phyloP scores from a whole-genome alignment of 2,888 invertebrate species.

The Drosophila leonis region DNA sequence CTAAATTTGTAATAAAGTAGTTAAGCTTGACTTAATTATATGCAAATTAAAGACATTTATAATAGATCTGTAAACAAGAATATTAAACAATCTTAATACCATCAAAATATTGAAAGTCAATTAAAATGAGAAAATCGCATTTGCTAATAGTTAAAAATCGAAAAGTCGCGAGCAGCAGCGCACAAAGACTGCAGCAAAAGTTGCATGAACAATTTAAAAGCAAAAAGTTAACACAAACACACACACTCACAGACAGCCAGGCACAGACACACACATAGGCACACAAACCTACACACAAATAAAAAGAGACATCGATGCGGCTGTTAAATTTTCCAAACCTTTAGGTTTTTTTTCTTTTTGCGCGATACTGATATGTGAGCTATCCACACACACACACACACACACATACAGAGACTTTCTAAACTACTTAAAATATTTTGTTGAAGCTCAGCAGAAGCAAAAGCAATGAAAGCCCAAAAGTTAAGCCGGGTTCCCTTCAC shows the following conservation, averaged over 20 bases:
- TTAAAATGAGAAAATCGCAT: slow-evolving; percentile 56
- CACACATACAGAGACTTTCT: slow-evolving; percentile 49
- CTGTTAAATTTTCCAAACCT: slow-evolving; percentile 34
- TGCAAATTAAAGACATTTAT: too few relatives aligned
- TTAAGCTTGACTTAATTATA: too few relatives aligned
- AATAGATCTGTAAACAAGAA: too few relatives aligned
- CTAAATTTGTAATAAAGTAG: too few relatives aligned
- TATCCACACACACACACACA: slow-evolving; percentile 25
- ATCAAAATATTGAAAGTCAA: slow-evolving; percentile 33
- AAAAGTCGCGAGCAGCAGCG: slow-evolving; percentile 38
- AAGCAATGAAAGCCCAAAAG: slow-evolving; percentile 67
- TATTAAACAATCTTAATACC: not conserved
- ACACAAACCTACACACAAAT: not conserved
- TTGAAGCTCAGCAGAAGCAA: slow-evolving; percentile 65
- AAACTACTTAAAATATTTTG: slow-evolving; percentile 80
- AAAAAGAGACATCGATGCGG: slow-evolving; percentile 14
- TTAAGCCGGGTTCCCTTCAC: slow-evolving; percentile 26
- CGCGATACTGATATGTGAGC: slow-evolving; percentile 59
- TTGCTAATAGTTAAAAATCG: slow-evolving; percentile 47
- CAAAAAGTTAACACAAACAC: slow-evolving; percentile 8
- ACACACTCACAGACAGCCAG: not conserved
- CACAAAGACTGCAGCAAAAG: slow-evolving; percentile 39
- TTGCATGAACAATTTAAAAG: slow-evolving; percentile 51
- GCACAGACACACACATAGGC: slow-evolving; percentile 8
- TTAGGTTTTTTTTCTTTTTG: slow-evolving; percentile 22